Base-by-base conservation (phyloP, 2,888 invertebrate genomes). In the Drosophila subquinaria region DNA sequence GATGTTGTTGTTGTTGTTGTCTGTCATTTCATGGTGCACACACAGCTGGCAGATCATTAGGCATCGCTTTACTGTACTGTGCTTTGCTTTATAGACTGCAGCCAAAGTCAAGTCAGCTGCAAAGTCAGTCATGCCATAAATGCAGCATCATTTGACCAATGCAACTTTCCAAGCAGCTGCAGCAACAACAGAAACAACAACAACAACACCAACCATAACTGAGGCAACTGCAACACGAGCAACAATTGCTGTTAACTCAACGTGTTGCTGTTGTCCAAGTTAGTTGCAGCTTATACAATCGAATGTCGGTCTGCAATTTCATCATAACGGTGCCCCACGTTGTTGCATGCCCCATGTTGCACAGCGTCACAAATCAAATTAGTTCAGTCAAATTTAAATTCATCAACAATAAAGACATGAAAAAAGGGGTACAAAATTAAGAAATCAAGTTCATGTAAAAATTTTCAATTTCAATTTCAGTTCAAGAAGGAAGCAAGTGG, bases 81-180 rank as follows among this genome's bases (percentile, higher is more conserved):
- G n/a, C 15, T 9, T 43, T 51, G 76, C 59, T 64, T 73, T 74
- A 71, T 75, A 62, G 74, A 74, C 74, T 74, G 73, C 35, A 9
- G 50, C 35, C 36, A 35, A 51, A 51, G 51, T 36, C 42, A 51
- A 51, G 51, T 36, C 42, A 40, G 69, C 42, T 64, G 64, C 78
- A 43, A 48, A 76, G 66, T 74, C 77, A 85, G 78, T 73, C 73
- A 76, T 83, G 83, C 81, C 86, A 85, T 82, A 82, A 82, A 85
- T 85, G 82, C 82, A 85, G 78, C 82, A 82, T 82, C 82, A 80
- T 85, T 84, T 85, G 86, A 85, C 82, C 84, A 72, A 23, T 69
- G 80, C 82, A 82, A 82, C 82, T 82, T 75, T 82, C 82, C 63
- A 76, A 67, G 79, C 73, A 73, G 66, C 66, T 47, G 69, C 77